phyloP scores from a whole-genome alignment of 2,113 vertebrate genomes.

The Orthonyx spaldingii region DNA sequence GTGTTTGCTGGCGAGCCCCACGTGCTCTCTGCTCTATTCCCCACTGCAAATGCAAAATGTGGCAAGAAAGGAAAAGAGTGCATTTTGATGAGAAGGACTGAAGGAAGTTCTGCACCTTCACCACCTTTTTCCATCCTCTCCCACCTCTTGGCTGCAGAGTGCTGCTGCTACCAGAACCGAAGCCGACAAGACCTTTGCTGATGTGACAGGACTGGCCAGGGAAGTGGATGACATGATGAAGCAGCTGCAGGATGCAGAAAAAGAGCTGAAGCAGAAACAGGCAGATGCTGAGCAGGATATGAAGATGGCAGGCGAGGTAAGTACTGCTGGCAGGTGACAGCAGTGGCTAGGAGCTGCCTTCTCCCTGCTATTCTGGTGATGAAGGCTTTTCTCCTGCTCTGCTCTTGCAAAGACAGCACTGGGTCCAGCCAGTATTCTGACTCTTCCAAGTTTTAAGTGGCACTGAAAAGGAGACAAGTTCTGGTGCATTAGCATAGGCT shows the following conservation, averaged over 20 bases:
- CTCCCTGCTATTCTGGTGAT: neutral
- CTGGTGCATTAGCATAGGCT: neutral
- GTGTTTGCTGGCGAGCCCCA: rapidly evolving
- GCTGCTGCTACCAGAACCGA: constrained; percentile 84
- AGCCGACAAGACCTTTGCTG: constrained; percentile 84
- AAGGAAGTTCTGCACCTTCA: neutral
- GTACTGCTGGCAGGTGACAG: neutral
- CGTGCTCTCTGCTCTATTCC: neutral
- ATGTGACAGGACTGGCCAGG: constrained; percentile 80
- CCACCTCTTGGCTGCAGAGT: constrained; percentile 69
- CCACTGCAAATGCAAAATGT: neutral
- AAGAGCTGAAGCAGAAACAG: constrained; percentile 82
- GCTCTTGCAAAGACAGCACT: neutral
- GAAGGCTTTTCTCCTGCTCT: neutral
- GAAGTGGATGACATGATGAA: constrained; percentile 86
- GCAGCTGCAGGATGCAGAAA: constrained; percentile 83
- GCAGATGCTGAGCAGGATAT: constrained; percentile 85
- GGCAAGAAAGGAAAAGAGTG: neutral
- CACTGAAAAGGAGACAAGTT: neutral
- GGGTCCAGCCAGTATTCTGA: neutral
- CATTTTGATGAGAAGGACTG: neutral
- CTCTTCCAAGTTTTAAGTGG: neutral
- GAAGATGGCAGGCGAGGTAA: constrained; percentile 93
- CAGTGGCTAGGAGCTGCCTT: neutral
- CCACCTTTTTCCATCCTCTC: neutral